Evolutionary conservation across 2,888 invertebrate genomes (phyloP), one percentile per base, ranked within the genome.

Genomic region (Erebia palarica): DNA sequence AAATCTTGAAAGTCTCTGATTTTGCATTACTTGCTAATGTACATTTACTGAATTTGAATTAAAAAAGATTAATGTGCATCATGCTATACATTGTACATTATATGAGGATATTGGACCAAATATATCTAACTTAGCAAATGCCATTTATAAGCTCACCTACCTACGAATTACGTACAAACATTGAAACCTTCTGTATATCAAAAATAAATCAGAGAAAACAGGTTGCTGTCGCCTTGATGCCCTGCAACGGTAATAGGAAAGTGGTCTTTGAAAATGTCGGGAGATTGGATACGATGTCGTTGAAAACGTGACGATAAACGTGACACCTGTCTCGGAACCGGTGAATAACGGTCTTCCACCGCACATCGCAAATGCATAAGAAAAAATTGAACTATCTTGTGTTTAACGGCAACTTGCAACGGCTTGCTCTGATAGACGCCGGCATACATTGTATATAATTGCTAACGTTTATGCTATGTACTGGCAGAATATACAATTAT

Each of bases 271-370:
- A 76, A 81, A 69, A 63, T 68, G 65, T 71, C 61, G 79, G 74
- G 75, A 79, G 79, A 84, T 82, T 78, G 80, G 78, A 81, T 67
- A 76, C 79, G 78, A 77, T 80, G 78, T 79, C 78, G 76, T 75
- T 76, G 78, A 78, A 80, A 82, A 84, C 78, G 80, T 81, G 82
- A 80, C 78, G 79, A 81, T 83, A 84, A 63, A 82, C 81, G 80
- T 80, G 82, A 84, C 85, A 89, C 83, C 85, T 87, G 85, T 82
- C 82, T 77, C 78, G 78, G 79, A 77, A 81, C 80, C 84, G 83
- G 84, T 86, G 84, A 86, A 83, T 90, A 90, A 90, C 90, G 88
- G 89, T 84, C 81, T 7, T 77, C 79, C 80, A 74, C 75, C 76
- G 75, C 75, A 79, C 83, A 83, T 84, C 83, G 81, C 83, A 82